Evolutionary conservation across 2,888 invertebrate species (phyloP), one percentile per base, ranked within the genome.

Genomic region (Nemoura dubitans): DNA sequence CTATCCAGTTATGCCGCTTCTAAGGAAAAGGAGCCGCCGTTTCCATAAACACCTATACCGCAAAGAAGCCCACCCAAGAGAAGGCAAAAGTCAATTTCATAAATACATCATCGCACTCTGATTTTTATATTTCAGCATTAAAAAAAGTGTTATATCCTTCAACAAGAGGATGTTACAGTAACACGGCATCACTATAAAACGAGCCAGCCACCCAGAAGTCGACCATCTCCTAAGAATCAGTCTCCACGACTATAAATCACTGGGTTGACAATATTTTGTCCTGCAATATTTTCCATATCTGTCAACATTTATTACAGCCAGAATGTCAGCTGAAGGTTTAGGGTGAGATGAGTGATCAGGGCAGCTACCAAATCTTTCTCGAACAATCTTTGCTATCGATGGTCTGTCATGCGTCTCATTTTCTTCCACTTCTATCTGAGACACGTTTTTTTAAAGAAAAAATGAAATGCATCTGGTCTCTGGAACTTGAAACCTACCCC

Each of bases 81-180:
- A 21, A 10, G 21, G 59, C 14, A 59, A 59, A 59, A 10, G 14
- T 59, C 59, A 59, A 59, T 59, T 59, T 59, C 14, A 59, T 59
- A 21, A 3, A 59, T 59, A 21, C 59, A 59, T 59, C 59, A 59
- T 59, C 59, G 21, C 59, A 59, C 59, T 21, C 59, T 21, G 59
- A 59, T 59, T 59, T 59, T 59, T 59, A 59, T 59, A 59, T 59
- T 59, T 59, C 59, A 59, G 59, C 59, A 59, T 59, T 36, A 59
- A 59, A 59, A 59, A 59, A 59, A 21, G 14, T 59, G 3, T 59
- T 59, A 59, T 59, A 59, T 59, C 59, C 59, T 59, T 59, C 59
- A 59, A 59, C 59, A 59, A 59, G 59, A 59, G 21, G 21, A 36
- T 36, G 10, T 36, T 7, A 59, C 2, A 59, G n/a, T 10, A 21